phyloP scores from a whole-genome alignment of 1,140 invertebrate species.

The Nylanderia fulva region DNA sequence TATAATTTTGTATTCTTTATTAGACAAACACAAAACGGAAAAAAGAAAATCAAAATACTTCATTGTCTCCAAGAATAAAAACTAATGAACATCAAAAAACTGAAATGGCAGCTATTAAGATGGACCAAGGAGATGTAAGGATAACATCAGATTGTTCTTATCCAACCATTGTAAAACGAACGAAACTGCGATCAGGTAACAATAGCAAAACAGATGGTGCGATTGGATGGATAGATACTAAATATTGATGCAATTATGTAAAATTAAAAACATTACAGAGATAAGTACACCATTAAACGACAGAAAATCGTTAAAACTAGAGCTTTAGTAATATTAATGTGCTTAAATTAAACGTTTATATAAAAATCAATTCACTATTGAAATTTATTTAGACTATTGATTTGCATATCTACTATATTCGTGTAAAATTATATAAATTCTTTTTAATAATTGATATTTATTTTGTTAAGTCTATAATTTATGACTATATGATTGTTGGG shows the following conservation, averaged over 20 bases:
- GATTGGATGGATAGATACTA: too few species aligned
- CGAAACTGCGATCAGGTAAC: neutral
- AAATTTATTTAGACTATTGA: neutral
- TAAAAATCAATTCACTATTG: conserved; percentile 1
- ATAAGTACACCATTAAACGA: conserved; percentile 10
- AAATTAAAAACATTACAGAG: neutral
- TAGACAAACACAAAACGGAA: neutral
- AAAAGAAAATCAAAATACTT: conserved; percentile 8
- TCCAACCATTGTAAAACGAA: neutral
- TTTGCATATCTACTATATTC: conserved; percentile 1
- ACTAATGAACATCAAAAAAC: too few species aligned
- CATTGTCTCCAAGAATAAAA: neutral
- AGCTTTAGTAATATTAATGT: neutral
- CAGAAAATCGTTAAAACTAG: neutral
- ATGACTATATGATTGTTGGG: too few species aligned
- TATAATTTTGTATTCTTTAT: neutral
- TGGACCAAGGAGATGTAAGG: neutral
- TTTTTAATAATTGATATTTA: too few species aligned
- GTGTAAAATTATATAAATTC: neutral
- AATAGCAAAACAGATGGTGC: neutral
- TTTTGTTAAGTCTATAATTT: too few species aligned
- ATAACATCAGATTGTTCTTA: neutral
- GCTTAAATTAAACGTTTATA: neutral
- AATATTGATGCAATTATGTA: neutral
- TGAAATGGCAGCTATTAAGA: too few species aligned